Conservation (phyloP, 2,888 invertebrate species). For the Leptopilina myrica region DNA sequence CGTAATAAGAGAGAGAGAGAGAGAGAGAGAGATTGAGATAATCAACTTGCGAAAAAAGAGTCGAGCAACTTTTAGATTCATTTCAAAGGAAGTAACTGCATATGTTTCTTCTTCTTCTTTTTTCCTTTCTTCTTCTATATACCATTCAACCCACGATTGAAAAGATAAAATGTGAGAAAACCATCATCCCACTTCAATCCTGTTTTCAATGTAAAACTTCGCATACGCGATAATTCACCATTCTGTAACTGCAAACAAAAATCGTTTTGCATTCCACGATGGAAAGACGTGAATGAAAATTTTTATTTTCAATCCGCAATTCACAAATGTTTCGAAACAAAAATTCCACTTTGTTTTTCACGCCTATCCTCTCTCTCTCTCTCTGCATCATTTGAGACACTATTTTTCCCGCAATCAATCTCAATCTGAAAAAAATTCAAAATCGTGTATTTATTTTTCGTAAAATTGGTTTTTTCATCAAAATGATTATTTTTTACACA, state of each 20-base stretch:
- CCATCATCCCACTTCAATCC: not conserved
- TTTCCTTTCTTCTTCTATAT: too few relatives aligned
- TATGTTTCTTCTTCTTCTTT: not conserved
- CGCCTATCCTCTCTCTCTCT: not conserved
- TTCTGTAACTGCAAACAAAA: not conserved
- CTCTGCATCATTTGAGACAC: too few relatives aligned
- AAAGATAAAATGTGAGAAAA: constrained; percentile 24
- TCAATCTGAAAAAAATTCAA: too few relatives aligned
- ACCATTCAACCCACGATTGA: constrained; percentile 11
- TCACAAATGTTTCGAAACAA: not conserved
- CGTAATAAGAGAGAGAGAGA: constrained; percentile 22
- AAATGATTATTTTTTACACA: too few relatives aligned
- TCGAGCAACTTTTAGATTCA: not conserved
- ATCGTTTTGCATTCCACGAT: constrained; percentile 14
- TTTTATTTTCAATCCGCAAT: not conserved
- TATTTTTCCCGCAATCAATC: too few relatives aligned
- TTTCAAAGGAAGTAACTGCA: constrained; percentile 16
- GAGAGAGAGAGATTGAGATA: constrained; percentile 5
- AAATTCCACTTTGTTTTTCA: not conserved
- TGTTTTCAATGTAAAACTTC: constrained; percentile 6
- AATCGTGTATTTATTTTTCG: too few relatives aligned
- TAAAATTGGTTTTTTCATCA: too few relatives aligned
- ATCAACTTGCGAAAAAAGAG: constrained; percentile 20
- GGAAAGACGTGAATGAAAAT: constrained; percentile 5
- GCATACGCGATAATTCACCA: not conserved